These are phyloP conservation scores for Uria aalge DNA, from an alignment of 2,113 vertebrate species.

Conservation along the genomic window DNA sequence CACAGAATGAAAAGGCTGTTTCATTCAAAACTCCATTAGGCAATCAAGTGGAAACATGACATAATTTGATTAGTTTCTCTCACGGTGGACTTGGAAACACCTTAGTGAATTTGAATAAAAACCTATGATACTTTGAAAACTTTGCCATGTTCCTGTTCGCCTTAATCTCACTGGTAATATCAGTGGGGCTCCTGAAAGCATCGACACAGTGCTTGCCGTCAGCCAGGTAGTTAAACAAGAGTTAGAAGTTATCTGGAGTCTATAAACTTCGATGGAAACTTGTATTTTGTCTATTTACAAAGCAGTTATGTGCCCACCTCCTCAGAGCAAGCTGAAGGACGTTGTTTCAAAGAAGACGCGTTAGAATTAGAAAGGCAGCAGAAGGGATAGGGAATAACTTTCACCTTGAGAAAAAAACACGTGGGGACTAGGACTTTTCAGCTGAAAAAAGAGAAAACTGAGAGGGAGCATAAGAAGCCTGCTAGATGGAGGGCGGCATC, in stretches of 20 bases:
- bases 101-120: background rate
- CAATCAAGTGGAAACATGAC: background rate
- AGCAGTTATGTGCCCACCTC: background rate
- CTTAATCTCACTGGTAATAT: background rate
- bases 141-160: background rate
- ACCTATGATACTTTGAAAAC: background rate
- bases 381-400: background rate
- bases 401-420: background rate
- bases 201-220: background rate
- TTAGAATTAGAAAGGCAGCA: background rate
- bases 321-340: background rate
- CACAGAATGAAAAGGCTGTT: background rate
- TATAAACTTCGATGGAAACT: background rate
- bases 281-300: background rate
- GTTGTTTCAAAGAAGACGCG: background rate
- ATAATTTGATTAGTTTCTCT: slow-evolving; percentile 18
- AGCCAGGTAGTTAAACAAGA: background rate
- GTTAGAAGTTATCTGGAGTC: background rate
- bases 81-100: background rate
- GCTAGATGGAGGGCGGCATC: background rate
- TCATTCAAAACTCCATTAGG: background rate
- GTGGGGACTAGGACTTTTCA: background rate
- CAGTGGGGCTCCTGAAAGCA: background rate
- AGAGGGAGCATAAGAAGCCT: background rate
- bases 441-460: background rate